Conservation (phyloP, 2,113 vertebrate species). For the Geococcyx californianus region DNA sequence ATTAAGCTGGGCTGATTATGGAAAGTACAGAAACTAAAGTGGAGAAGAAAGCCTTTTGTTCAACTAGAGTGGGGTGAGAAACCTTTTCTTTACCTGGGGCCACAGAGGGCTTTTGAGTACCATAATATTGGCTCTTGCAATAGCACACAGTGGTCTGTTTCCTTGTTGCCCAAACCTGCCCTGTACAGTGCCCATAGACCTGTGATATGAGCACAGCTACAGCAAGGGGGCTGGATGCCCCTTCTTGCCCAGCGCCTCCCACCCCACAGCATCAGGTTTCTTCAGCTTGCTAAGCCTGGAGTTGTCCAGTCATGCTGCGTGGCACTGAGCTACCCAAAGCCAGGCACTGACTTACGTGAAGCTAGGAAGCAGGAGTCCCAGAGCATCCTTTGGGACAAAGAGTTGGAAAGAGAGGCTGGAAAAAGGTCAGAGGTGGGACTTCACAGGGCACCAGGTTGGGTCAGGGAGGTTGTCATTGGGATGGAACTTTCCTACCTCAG, state of each 20-base stretch:
- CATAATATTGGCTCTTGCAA: background rate
- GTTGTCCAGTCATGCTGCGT: rapidly evolving
- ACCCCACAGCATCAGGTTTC: background rate
- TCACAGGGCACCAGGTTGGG: background rate
- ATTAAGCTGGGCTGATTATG: background rate
- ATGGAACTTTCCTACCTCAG: background rate
- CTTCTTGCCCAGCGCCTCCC: background rate
- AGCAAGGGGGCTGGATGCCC: background rate
- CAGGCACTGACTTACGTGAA: rapidly evolving
- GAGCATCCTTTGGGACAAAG: background rate
- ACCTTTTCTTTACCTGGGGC: background rate
- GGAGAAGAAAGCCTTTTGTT: background rate
- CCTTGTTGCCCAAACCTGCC: background rate
- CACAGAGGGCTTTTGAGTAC: background rate
- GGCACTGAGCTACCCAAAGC: background rate
- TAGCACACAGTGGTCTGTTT: background rate
- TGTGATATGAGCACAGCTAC: background rate
- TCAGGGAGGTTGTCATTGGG: rapidly evolving
- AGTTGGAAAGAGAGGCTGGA: background rate
- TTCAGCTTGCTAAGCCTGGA: background rate
- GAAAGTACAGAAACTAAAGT: background rate
- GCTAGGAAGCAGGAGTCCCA: background rate
- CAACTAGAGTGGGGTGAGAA: background rate
- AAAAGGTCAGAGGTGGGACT: background rate
- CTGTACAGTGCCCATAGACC: background rate